A percentile compares a stretch with the other conserved stretches of the same genome.
Evolutionary conservation across 2,888 invertebrate species (phyloP).

Genomic region (Deilephila elpenor): DNA sequence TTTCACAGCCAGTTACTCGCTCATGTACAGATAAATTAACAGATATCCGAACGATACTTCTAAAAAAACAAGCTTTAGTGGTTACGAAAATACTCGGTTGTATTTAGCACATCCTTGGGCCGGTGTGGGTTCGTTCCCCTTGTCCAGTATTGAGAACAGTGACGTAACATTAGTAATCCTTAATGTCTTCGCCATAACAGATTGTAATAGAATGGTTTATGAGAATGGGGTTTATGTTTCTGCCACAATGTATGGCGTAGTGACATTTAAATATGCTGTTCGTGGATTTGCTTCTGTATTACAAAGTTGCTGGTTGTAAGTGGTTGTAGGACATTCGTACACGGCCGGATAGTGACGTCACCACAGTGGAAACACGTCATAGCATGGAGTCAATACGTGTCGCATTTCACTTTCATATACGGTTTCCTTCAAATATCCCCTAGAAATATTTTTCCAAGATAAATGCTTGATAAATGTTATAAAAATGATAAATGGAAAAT

Average conservation of each 20-base stretch:
- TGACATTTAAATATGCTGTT: too few relatives aligned
- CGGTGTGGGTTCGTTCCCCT: conserved; percentile 51
- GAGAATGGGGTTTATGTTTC: not conserved
- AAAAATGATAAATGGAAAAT: too few relatives aligned
- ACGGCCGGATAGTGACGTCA: too few relatives aligned
- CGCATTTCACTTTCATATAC: too few relatives aligned
- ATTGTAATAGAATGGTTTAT: not conserved
- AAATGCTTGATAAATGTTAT: too few relatives aligned
- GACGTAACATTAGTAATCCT: conserved; percentile 16
- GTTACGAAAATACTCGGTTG: conserved; percentile 38
- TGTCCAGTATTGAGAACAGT: conserved; percentile 30
- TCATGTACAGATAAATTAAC: not conserved
- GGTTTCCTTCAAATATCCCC: too few relatives aligned
- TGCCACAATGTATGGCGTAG: conserved; percentile 2
- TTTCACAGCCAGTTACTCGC: not conserved
- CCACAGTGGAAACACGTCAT: too few relatives aligned
- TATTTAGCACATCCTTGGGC: conserved; percentile 46
- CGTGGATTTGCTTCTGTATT: too few relatives aligned
- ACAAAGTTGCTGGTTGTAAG: too few relatives aligned
- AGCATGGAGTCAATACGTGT: too few relatives aligned
- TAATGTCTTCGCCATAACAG: not conserved
- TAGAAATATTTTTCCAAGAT: too few relatives aligned
- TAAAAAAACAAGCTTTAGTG: conserved; percentile 11
- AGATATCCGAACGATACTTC: conserved; percentile 15
- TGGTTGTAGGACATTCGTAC: too few relatives aligned